Evolutionary conservation across 1,140 invertebrate species (phyloP).

Genomic region (Papilio dardanus): DNA sequence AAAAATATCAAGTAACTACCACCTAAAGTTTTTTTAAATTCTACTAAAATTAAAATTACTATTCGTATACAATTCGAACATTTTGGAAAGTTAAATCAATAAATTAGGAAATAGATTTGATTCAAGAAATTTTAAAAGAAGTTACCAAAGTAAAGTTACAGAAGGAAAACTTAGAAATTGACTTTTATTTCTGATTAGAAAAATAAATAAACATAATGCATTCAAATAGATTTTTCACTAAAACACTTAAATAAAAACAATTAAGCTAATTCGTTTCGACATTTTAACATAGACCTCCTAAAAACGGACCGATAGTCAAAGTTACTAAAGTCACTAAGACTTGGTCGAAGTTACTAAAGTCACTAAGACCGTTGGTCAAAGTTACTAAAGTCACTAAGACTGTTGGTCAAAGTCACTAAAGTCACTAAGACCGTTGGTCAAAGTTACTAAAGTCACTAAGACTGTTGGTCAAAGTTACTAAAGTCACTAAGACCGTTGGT

Average conservation of each 20-base stretch:
- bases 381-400: background rate
- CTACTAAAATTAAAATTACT: background rate
- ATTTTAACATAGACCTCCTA: background rate
- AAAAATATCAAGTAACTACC: background rate
- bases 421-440: background rate
- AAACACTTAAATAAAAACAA: constrained; percentile 1
- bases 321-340: background rate
- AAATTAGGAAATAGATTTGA: background rate
- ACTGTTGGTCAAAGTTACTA: background rate
- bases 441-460: background rate
- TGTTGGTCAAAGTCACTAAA: too few relatives aligned
- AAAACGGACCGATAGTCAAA: constrained; percentile 65
- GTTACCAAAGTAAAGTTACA: too few relatives aligned
- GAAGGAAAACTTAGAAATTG: background rate
- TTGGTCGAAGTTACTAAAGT: too few relatives aligned
- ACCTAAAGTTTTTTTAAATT: background rate
- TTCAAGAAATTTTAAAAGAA: too few relatives aligned
- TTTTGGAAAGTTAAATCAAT: background rate
- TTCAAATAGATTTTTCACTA: too few relatives aligned
- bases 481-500: too few relatives aligned
- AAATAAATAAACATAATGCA: too few relatives aligned
- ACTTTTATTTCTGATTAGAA: too few relatives aligned
- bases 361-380: too few relatives aligned
- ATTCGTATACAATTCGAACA: background rate
- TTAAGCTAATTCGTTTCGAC: background rate